These are phyloP conservation scores for Leucopternis melanops DNA, from an alignment of 2,113 vertebrate genomes.

Conservation along the genomic window DNA sequence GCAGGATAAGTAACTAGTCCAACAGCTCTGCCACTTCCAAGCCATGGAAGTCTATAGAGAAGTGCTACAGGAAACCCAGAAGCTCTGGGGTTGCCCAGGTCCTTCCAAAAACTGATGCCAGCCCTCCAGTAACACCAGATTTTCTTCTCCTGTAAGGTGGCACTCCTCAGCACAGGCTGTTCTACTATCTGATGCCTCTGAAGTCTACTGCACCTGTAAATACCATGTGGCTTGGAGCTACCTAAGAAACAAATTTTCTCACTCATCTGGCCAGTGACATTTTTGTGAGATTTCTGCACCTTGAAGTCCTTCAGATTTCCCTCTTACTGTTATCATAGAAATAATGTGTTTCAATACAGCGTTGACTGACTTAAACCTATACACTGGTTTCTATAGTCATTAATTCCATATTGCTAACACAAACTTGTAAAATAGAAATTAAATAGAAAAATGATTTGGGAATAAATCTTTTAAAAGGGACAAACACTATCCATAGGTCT, in stretches of 20 bases:
- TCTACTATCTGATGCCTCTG: background rate
- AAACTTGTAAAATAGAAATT: background rate
- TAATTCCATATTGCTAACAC: background rate
- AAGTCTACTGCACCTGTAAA: background rate
- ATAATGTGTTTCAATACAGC: background rate
- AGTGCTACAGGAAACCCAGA: background rate
- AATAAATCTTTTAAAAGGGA: background rate
- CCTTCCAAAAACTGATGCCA: background rate
- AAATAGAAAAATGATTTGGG: background rate
- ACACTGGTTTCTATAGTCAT: background rate
- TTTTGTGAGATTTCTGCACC: background rate
- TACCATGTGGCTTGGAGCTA: background rate
- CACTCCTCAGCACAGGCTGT: background rate
- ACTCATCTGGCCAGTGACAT: background rate
- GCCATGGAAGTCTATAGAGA: background rate
- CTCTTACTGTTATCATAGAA: background rate
- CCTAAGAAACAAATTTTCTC: background rate
- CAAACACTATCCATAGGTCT: background rate
- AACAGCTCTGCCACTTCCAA: background rate
- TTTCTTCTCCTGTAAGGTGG: background rate
- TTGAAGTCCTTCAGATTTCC: background rate
- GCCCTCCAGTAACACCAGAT: background rate
- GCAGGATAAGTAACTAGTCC: background rate
- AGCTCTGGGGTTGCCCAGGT: background rate
- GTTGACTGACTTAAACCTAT: background rate